These are phyloP conservation scores for Acanthis flammea DNA, from an alignment of 2,797 vertebrate species.

Conservation along the genomic window DNA sequence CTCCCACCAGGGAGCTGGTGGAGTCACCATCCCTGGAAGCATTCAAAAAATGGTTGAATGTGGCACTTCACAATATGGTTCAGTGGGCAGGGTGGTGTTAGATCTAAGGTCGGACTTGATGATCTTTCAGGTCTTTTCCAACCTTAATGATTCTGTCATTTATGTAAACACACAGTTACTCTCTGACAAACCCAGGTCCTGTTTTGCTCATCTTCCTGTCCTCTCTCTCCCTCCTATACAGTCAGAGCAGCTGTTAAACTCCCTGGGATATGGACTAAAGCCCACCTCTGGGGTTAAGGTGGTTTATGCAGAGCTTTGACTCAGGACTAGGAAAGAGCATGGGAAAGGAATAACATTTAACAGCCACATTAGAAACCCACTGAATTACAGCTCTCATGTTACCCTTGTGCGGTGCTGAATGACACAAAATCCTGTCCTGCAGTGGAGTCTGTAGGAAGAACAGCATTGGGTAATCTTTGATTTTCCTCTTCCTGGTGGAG, in stretches of 20 bases:
- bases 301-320: not conserved
- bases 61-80: not conserved
- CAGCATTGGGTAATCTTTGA: not conserved
- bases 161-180: not conserved
- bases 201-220: not conserved
- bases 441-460: not conserved
- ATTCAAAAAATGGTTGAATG: not conserved
- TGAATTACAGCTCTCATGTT: not conserved
- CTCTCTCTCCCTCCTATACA: rapidly evolving
- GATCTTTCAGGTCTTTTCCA: not conserved
- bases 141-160: not conserved
- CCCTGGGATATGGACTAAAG: not conserved
- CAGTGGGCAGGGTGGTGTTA: not conserved
- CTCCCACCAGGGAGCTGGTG: not conserved
- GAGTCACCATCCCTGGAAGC: not conserved
- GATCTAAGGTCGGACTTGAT: not conserved
- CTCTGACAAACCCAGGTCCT: not conserved
- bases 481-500: not conserved
- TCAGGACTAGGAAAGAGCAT: not conserved
- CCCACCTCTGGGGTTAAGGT: not conserved
- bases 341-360: not conserved
- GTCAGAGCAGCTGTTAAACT: not conserved
- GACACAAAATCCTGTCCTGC: not conserved
- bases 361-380: not conserved
- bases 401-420: not conserved